Percentiles rank a stretch among this genome's conserved stretches.
Evolutionary conservation across 1,140 invertebrate species (phyloP).

Genomic region (Heliconius hewitsoni): DNA sequence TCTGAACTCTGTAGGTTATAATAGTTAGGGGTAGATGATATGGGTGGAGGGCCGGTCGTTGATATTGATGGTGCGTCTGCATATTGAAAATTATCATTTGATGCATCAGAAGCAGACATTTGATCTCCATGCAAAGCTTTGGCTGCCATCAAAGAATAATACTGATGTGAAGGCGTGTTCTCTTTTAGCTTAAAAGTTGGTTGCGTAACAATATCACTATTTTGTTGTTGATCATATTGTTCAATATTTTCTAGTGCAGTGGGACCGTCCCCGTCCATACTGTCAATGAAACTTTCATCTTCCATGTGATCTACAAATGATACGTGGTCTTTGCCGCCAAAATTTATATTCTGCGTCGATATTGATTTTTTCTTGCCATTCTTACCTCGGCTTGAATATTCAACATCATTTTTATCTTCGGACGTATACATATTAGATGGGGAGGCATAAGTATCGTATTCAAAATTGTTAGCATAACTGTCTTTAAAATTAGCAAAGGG

Average conservation of each 20-base stretch:
- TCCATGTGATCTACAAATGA: slow-evolving; percentile 67
- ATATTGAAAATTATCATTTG: slow-evolving; percentile 71
- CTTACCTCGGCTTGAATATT: slow-evolving; percentile 42
- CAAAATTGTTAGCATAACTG: slow-evolving; percentile 61
- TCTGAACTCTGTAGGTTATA: slow-evolving; percentile 23
- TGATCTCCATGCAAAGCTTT: slow-evolving; percentile 60
- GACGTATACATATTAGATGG: slow-evolving; percentile 59
- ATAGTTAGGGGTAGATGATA: slow-evolving; percentile 42
- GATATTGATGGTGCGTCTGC: slow-evolving; percentile 59
- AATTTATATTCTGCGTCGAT: slow-evolving; percentile 75
- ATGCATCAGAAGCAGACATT: slow-evolving; percentile 58
- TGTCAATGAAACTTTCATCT: slow-evolving; percentile 49
- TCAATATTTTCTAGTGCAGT: slow-evolving; percentile 57
- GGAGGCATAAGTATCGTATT: slow-evolving; percentile 65
- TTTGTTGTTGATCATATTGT: slow-evolving; percentile 54
- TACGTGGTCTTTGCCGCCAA: slow-evolving; percentile 70
- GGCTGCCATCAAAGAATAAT: slow-evolving; percentile 61
- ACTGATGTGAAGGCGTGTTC: slow-evolving; percentile 58
- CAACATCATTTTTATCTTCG: slow-evolving; percentile 58
- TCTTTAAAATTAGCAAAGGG: slow-evolving; percentile 62
- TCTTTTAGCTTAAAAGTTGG: slow-evolving; percentile 57
- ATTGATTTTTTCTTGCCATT: slow-evolving; percentile 72
- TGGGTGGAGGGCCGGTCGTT: slow-evolving; percentile 41
- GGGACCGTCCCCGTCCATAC: slow-evolving; percentile 48
- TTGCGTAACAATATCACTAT: slow-evolving; percentile 39